phyloP scores from a whole-genome alignment of 2,888 invertebrate genomes.

The Pyrochroa serraticornis region DNA sequence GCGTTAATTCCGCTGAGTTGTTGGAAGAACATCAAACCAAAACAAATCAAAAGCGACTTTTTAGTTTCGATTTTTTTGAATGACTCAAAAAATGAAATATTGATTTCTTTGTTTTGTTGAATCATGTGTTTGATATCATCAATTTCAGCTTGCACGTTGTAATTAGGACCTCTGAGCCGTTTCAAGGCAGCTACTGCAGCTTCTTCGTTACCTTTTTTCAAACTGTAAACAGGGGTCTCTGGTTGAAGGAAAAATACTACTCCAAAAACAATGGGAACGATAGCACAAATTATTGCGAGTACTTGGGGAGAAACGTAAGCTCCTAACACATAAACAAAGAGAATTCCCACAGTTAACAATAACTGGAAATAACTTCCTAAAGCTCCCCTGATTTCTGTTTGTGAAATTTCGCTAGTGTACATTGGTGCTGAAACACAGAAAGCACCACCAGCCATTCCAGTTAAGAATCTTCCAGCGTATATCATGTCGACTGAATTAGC shows the following conservation, averaged over 20 bases:
- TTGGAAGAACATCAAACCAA: conserved; percentile 30
- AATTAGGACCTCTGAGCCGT: conserved; percentile 75
- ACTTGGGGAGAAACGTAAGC: conserved; percentile 60
- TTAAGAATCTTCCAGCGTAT: conserved; percentile 21
- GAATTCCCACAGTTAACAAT: conserved; percentile 81
- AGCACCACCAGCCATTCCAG: conserved; percentile 17
- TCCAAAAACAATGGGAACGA: conserved; percentile 73
- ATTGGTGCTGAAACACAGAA: conserved; percentile 24
- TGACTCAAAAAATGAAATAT: conserved; percentile 24
- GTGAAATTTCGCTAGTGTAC: conserved; percentile 75
- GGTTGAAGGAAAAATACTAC: conserved; percentile 82
- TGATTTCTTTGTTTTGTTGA: conserved; percentile 7
- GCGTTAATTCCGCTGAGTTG: conserved; percentile 30
- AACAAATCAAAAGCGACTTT: conserved; percentile 29
- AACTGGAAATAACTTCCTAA: conserved; percentile 88
- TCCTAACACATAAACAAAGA: conserved; percentile 77
- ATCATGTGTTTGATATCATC: conserved; percentile 24
- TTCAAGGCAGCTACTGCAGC: conserved; percentile 73
- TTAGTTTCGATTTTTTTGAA: conserved; percentile 28
- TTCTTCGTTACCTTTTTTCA: conserved; percentile 67
- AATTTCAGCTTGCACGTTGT: conserved; percentile 69
- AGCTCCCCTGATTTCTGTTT: conserved; percentile 81
- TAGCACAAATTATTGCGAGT: conserved; percentile 70
- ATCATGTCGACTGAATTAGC: conserved; percentile 15
- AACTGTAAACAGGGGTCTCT: conserved; percentile 79